phyloP scores from a whole-genome alignment of 2,797 vertebrate genomes.

The Aplochiton taeniatus region DNA sequence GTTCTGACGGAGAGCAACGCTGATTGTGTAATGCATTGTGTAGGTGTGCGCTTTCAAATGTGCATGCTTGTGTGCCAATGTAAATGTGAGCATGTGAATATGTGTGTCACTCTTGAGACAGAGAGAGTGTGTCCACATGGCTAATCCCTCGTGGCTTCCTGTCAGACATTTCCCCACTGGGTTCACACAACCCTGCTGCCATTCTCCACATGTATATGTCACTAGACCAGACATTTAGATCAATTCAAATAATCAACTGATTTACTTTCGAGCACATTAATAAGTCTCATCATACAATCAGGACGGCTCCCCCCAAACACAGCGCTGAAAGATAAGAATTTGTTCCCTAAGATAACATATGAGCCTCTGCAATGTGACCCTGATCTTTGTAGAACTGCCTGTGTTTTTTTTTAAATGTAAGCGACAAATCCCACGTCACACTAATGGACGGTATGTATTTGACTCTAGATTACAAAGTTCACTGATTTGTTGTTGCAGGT shows the following conservation, averaged over 20 bases:
- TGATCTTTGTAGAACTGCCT: constrained; percentile 27
- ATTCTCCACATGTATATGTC: constrained; percentile 3
- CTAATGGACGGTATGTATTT: neutral
- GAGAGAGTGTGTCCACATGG: neutral
- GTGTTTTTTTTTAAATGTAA: constrained; percentile 30
- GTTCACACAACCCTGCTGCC: neutral
- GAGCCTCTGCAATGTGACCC: constrained; percentile 17
- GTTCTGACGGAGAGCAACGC: no score
- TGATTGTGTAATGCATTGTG: constrained; percentile 7
- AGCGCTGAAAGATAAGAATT: constrained; percentile 30
- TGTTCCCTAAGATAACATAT: constrained; percentile 24
- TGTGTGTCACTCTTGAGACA: neutral
- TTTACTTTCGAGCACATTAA: constrained; percentile 46
- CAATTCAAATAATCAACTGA: constrained; percentile 59
- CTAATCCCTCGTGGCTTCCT: neutral
- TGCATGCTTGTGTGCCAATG: neutral
- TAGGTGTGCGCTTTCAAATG: neutral
- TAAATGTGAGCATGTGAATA: neutral
- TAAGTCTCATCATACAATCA: constrained; percentile 38
- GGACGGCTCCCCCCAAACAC: constrained; percentile 15
- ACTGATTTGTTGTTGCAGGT: neutral
- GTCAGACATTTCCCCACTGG: neutral
- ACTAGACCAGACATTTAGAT: constrained; percentile 28
- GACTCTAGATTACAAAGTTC: neutral
- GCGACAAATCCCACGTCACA: neutral